These are phyloP conservation scores for Numenius arquata DNA, from an alignment of 2,113 vertebrate species.

Conservation along the genomic window DNA sequence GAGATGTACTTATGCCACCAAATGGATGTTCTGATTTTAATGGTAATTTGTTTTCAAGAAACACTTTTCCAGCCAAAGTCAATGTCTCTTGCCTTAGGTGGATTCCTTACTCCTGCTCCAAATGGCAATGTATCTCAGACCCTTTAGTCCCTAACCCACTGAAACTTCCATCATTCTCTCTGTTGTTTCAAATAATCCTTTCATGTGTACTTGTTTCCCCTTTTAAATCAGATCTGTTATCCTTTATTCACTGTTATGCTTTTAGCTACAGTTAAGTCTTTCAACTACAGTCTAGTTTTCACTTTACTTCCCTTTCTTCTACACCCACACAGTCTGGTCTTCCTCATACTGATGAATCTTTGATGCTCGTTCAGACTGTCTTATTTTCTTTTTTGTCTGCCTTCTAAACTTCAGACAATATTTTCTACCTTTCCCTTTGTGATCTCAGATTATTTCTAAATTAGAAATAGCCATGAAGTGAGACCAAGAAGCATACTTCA, in stretches of 20 bases:
- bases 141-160: not conserved
- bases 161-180: not conserved
- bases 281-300: not conserved
- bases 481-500: not conserved
- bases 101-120: not conserved
- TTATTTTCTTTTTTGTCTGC: not conserved
- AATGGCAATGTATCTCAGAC: not conserved
- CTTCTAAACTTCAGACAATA: not conserved
- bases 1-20: not conserved
- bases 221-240: not conserved
- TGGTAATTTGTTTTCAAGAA: not conserved
- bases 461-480: not conserved
- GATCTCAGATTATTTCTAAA: not conserved
- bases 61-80: not conserved
- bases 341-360: not conserved
- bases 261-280: not conserved
- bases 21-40: not conserved
- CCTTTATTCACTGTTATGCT: not conserved
- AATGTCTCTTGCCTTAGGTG: not conserved
- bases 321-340: not conserved
- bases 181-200: not conserved
- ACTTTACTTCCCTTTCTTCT: not conserved
- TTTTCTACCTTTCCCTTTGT: not conserved
- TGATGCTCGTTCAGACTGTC: not conserved
- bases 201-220: not conserved